Conservation (phyloP, 2,113 vertebrate genomes). For the Rattus norvegicus region GRCr8 NC_086021.1:151527501-151528000, state of each 20-base stretch:
- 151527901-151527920: accelerated
- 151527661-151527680: too few species aligned
- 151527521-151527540: too few species aligned
- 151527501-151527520: too few species aligned
- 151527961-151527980: neutral
- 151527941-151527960: neutral
- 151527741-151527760: neutral
- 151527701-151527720: too few species aligned
- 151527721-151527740: neutral
- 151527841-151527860: neutral
- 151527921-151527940: neutral
- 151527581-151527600: too few species aligned
- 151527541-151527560: too few species aligned
- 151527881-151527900: neutral
- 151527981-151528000: neutral
- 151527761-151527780: neutral
- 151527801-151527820: neutral
- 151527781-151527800: neutral
- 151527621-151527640: too few species aligned
- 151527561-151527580: too few species aligned
- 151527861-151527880: neutral
- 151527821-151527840: neutral
- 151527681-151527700: too few species aligned
- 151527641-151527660: too few species aligned
- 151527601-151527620: too few species aligned